These are phyloP conservation scores for Hirtodrosophila duncani DNA, from an alignment of 2,888 invertebrate genomes.

Conservation along the genomic window DNA sequence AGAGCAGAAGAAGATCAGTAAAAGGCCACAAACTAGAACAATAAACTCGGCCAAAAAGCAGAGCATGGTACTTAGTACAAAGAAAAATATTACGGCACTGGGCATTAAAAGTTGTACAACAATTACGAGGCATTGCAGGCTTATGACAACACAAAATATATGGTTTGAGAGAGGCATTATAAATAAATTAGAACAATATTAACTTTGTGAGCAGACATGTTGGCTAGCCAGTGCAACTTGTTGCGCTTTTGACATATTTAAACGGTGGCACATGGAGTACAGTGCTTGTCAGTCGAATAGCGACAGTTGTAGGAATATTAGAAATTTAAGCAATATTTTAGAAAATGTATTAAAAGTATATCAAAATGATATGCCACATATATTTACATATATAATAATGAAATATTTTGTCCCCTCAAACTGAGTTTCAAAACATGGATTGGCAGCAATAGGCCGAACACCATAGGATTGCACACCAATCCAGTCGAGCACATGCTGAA, in stretches of 20 bases:
- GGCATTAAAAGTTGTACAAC: constrained; percentile 41
- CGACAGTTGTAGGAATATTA: no score
- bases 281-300: no score
- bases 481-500: no score
- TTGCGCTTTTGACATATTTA: constrained; percentile 38
- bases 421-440: no score
- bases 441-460: no score
- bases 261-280: constrained; percentile 8
- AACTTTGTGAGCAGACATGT: constrained; percentile 4
- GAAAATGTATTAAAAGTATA: no score
- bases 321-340: no score
- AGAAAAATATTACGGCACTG: constrained; percentile 52
- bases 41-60: constrained; percentile 56
- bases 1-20: neutral
- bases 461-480: no score
- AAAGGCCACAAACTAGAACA: constrained; percentile 48
- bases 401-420: no score
- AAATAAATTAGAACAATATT: constrained; percentile 34
- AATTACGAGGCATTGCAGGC: neutral
- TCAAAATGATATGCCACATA: no score
- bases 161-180: constrained; percentile 2
- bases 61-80: neutral
- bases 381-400: no score
- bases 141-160: constrained; percentile 22
- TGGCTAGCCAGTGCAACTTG: no score